Conservation (phyloP, 2,797 vertebrate genomes). For the Saguinus oedipus region DNA sequence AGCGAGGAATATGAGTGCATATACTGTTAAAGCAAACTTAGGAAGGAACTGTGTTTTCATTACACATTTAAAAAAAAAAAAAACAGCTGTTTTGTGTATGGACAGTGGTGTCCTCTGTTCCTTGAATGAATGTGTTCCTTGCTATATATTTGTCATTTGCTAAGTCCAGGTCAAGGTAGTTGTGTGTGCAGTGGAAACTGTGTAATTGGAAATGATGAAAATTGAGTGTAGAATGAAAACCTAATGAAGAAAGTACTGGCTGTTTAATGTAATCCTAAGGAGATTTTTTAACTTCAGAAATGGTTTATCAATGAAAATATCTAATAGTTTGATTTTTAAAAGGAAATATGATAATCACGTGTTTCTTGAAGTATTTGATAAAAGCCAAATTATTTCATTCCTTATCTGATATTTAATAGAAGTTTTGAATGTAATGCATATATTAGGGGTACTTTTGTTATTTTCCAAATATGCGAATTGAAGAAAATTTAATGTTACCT, state of each 20-base stretch:
- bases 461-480: conserved; percentile 38
- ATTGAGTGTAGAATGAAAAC: neutral
- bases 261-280: neutral
- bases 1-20: neutral
- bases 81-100: neutral
- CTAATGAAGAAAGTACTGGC: neutral
- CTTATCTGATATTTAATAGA: conserved; percentile 47
- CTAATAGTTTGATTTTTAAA: conserved; percentile 13
- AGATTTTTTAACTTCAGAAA: neutral
- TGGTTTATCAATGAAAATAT: conserved; percentile 3
- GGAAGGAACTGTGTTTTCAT: neutral
- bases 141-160: neutral
- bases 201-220: neutral
- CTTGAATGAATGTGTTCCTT: neutral
- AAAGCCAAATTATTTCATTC: neutral
- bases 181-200: neutral
- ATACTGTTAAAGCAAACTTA: neutral
- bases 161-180: neutral
- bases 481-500: conserved; percentile 51
- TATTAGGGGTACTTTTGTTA: neutral
- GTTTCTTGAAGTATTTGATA: neutral
- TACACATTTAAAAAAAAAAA: neutral
- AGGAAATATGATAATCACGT: neutral
- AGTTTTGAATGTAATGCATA: neutral
- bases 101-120: neutral